Conservation (phyloP, 2,888 invertebrate genomes). For the Trissolcus brochymenae region DNA sequence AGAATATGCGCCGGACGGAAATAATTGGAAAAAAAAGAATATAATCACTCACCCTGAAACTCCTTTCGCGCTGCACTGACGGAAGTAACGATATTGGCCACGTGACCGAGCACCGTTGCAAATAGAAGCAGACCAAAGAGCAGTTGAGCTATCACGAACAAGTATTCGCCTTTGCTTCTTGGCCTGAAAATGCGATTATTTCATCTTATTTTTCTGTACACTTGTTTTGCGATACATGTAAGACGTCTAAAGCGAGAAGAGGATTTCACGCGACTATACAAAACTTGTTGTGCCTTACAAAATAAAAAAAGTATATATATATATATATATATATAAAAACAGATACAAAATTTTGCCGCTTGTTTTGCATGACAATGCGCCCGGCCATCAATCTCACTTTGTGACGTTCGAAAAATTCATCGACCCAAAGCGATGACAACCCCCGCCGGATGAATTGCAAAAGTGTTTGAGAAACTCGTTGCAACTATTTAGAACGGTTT, state of each 20-base stretch:
- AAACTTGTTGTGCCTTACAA: background rate
- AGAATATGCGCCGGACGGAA: constrained; percentile 18
- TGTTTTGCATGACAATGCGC: background rate
- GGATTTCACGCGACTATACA: too few relatives aligned
- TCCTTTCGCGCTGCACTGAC: constrained; percentile 98
- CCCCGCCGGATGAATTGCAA: too few relatives aligned
- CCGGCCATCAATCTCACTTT: too few relatives aligned
- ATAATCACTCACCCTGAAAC: constrained; percentile 90
- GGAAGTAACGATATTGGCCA: constrained; percentile 98
- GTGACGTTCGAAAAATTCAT: constrained; percentile 1
- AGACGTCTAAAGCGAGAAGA: too few relatives aligned
- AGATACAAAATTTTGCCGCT: background rate
- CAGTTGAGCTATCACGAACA: constrained; percentile 96
- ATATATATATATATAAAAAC: background rate
- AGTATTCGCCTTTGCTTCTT: constrained; percentile 94
- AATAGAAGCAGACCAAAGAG: constrained; percentile 96
- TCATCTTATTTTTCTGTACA: constrained; percentile 1
- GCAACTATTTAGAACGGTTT: too few relatives aligned
- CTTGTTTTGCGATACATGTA: constrained; percentile 5
- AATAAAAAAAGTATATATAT: background rate
- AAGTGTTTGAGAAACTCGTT: too few relatives aligned
- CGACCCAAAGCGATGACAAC: too few relatives aligned
- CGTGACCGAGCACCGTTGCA: constrained; percentile 97
- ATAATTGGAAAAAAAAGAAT: constrained; percentile 42
- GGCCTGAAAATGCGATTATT: constrained; percentile 79